Evolutionary conservation across 2,113 vertebrate species (phyloP).

Genomic region (Lepidothrix coronata): DNA sequence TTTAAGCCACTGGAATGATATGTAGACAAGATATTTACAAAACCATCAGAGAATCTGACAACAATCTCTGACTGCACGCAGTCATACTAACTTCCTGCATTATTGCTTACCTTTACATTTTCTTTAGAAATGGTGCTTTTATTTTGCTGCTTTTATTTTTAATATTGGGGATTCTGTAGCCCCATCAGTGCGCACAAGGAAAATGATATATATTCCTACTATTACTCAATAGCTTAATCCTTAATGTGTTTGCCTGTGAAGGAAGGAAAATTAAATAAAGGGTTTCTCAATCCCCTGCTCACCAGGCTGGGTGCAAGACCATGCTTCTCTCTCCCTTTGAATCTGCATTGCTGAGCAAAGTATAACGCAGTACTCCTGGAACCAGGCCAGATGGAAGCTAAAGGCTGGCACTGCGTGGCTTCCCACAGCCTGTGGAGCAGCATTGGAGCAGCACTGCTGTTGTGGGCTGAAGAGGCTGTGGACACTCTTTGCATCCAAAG

Average conservation of each 20-base stretch:
- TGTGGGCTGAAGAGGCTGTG: accelerated
- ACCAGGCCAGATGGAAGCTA: neutral
- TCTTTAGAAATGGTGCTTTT: neutral
- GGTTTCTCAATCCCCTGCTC: neutral
- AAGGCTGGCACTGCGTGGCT: neutral
- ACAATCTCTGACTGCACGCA: neutral
- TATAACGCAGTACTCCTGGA: neutral
- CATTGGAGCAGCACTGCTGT: neutral
- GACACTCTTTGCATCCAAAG: neutral
- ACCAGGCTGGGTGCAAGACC: neutral
- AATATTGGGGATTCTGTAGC: neutral
- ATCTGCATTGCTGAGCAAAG: neutral
- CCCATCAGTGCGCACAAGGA: neutral
- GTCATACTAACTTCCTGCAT: neutral
- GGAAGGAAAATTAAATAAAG: neutral
- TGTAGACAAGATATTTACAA: neutral
- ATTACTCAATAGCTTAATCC: neutral
- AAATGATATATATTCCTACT: neutral
- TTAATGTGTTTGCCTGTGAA: neutral
- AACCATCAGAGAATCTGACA: neutral
- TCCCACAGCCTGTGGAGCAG: neutral
- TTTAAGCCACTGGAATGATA: neutral
- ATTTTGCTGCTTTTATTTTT: neutral
- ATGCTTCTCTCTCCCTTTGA: neutral
- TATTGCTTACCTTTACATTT: neutral